These are phyloP conservation scores for Lagopus leucura DNA, from an alignment of 2,113 vertebrate genomes.

Conservation along the genomic window DNA sequence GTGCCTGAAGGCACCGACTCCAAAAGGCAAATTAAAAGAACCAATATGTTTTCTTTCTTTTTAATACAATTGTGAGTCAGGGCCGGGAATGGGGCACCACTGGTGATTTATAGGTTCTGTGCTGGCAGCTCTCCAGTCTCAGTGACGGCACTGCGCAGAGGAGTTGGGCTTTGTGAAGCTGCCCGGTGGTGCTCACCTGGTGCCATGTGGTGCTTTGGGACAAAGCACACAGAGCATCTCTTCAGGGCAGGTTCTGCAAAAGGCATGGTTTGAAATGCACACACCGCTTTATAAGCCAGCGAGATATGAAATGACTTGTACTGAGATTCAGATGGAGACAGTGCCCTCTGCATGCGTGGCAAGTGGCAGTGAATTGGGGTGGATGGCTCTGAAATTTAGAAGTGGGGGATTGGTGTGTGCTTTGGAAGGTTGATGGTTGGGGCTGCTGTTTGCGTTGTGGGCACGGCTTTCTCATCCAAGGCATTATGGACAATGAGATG, in stretches of 20 bases:
- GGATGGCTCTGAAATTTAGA: background rate
- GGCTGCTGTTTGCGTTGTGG: background rate
- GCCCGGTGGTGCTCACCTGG: background rate
- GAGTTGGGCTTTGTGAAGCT: background rate
- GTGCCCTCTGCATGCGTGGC: accelerated
- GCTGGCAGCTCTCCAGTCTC: background rate
- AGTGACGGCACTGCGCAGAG: background rate
- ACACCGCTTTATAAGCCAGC: background rate
- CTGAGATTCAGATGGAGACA: background rate
- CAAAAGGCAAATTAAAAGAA: conserved; percentile 59
- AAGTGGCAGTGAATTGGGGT: background rate
- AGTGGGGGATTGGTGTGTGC: accelerated
- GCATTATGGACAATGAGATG: accelerated
- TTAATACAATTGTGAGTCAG: conserved; percentile 50
- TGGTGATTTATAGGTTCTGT: conserved; percentile 28
- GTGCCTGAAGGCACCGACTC: conserved; percentile 46
- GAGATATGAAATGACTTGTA: background rate
- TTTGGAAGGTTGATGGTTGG: background rate
- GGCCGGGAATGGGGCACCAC: background rate
- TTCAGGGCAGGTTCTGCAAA: background rate
- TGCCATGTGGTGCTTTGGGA: background rate
- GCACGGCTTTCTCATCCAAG: background rate
- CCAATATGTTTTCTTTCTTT: conserved; percentile 45
- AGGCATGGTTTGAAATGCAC: background rate
- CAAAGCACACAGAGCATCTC: background rate